phyloP scores from a whole-genome alignment of 1,140 invertebrate species.

The Amphibalanus amphitrite region DNA sequence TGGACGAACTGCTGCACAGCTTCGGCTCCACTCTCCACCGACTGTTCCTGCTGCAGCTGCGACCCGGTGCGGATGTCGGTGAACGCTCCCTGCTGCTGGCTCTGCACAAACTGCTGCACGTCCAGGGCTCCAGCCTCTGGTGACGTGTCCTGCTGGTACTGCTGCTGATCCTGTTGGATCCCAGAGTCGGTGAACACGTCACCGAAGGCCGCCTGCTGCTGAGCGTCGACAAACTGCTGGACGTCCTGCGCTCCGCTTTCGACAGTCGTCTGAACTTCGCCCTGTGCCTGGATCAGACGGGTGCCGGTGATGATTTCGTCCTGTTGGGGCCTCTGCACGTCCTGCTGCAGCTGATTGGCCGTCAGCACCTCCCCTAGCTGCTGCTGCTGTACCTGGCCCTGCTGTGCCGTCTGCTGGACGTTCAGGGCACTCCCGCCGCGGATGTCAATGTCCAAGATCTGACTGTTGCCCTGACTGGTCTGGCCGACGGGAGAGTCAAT shows the following conservation, averaged over 20 bases:
- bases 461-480: not conserved
- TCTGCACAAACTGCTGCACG: not conserved
- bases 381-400: not conserved
- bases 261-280: too few relatives aligned
- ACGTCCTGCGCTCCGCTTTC: not conserved
- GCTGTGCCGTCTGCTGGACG: not conserved
- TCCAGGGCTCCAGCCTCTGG: not conserved
- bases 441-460: not conserved
- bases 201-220: not conserved
- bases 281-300: too few relatives aligned
- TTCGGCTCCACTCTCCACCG: too few relatives aligned
- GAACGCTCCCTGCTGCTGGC: too few relatives aligned
- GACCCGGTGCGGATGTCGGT: too few relatives aligned
- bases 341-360: too few relatives aligned
- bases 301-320: too few relatives aligned
- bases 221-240: not conserved
- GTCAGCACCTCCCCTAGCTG: not conserved
- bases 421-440: not conserved
- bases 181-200: not conserved
- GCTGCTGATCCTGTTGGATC: not conserved
- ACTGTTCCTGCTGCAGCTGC: too few relatives aligned
- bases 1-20: too few relatives aligned
- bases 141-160: not conserved
- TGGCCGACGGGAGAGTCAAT: too few relatives aligned
- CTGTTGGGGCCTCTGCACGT: too few relatives aligned